A percentile compares a stretch with the other conserved stretches of the same genome.
Evolutionary conservation across 2,888 invertebrate genomes (phyloP).

Genomic region (Volucella zonaria): DNA sequence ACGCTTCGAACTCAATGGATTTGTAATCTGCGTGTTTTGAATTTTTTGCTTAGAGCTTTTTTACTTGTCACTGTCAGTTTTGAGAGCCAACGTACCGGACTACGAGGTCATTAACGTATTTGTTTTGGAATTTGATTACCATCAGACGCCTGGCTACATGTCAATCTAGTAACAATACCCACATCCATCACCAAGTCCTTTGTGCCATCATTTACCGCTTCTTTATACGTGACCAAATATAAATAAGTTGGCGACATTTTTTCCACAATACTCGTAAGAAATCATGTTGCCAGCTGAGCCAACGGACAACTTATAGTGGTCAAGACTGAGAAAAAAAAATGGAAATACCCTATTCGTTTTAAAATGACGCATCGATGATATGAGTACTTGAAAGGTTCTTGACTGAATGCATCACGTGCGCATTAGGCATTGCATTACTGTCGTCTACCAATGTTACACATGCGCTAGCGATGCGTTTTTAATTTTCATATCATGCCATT

Average conservation of each 20-base stretch:
- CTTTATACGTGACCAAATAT: constrained; percentile 37
- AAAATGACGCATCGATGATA: constrained; percentile 23
- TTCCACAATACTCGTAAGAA: not conserved
- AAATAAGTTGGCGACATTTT: constrained; percentile 2
- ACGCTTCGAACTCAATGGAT: not conserved
- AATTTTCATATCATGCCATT: constrained; percentile 13
- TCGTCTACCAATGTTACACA: constrained; percentile 24
- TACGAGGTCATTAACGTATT: constrained; percentile 35
- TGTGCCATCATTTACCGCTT: constrained; percentile 18
- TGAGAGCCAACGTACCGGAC: not conserved
- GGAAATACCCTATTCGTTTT: not conserved
- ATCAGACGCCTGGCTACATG: constrained; percentile 11
- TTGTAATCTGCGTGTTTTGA: not conserved
- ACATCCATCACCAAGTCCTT: constrained; percentile 32
- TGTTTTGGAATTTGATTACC: not conserved
- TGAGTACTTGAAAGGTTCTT: constrained; percentile 25
- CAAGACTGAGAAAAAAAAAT: not conserved
- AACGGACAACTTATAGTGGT: not conserved
- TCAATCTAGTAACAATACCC: constrained; percentile 31
- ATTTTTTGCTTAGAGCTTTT: too few species aligned
- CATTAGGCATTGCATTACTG: constrained; percentile 2
- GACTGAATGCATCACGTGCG: constrained; percentile 13
- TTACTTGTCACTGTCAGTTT: not conserved
- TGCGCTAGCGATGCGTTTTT: constrained; percentile 16
- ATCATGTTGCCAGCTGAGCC: not conserved